A percentile compares a stretch with the other conserved stretches of the same genome.
These are phyloP conservation scores for Eristalis tenax DNA, from an alignment of 2,888 invertebrate species.

Conservation along the genomic window DNA sequence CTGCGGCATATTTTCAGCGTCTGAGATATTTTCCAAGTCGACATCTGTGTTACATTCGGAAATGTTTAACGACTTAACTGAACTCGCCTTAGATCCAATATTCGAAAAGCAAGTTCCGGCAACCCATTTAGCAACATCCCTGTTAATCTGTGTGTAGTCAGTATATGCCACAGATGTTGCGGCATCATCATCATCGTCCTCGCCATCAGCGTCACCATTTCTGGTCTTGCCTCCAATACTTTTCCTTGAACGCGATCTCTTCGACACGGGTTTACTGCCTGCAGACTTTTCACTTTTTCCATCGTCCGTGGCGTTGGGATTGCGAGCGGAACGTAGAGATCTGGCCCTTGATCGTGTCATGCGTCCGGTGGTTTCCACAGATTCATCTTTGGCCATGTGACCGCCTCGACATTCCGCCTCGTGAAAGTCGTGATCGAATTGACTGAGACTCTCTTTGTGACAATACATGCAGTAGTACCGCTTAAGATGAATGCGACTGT, in stretches of 20 bases:
- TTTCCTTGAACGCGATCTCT: neutral
- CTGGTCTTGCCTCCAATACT: neutral
- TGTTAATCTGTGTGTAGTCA: slow-evolving; percentile 4
- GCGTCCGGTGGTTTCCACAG: neutral
- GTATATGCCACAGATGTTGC: slow-evolving; percentile 25
- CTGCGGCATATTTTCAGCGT: neutral
- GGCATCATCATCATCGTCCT: slow-evolving; percentile 19
- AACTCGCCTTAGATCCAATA: neutral
- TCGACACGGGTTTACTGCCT: neutral
- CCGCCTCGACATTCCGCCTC: slow-evolving; percentile 59
- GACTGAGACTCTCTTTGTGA: slow-evolving; percentile 31
- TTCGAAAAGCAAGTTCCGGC: slow-evolving; percentile 38
- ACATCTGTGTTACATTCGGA: neutral
- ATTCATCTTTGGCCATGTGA: slow-evolving; percentile 38
- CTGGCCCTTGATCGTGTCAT: slow-evolving; percentile 41
- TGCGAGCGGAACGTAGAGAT: neutral
- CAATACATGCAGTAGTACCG: slow-evolving; percentile 43
- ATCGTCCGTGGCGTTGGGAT: neutral
- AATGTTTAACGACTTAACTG: neutral
- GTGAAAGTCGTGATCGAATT: slow-evolving; percentile 45
- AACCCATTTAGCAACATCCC: slow-evolving; percentile 47
- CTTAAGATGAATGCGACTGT: slow-evolving; percentile 49
- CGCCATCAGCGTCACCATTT: neutral
- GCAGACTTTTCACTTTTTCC: neutral
- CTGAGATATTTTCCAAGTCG: neutral